These are phyloP conservation scores for Halictus quadricinctus DNA, from an alignment of 2,888 invertebrate species.

Conservation along the genomic window DNA sequence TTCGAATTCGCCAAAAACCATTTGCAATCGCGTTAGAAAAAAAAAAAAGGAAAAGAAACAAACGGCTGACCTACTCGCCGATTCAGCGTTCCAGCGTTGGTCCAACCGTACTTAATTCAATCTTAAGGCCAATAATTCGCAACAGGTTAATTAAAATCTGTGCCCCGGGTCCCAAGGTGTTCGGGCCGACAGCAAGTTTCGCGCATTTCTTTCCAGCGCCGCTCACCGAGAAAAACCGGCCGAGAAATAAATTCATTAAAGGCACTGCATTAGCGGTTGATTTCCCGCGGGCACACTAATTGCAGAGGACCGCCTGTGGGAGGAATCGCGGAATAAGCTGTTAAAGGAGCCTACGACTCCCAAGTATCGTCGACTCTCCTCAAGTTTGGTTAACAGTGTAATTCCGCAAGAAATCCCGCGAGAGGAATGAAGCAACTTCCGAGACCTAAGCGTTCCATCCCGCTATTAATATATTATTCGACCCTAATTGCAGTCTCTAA, in stretches of 20 bases:
- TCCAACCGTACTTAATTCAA: not conserved
- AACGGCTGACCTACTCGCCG: not conserved
- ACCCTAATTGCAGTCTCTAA: conserved; percentile 21
- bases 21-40: not conserved
- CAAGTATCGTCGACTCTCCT: conserved; percentile 29
- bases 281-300: conserved; percentile 52
- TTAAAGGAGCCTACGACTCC: conserved; percentile 21
- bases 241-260: conserved; percentile 41
- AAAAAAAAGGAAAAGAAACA: not conserved
- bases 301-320: conserved; percentile 14
- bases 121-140: conserved; percentile 7
- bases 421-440: conserved; percentile 15
- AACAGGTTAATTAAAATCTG: conserved; percentile 15
- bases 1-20: not conserved
- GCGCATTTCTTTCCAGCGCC: not conserved
- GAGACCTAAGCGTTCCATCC: conserved; percentile 32
- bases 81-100: not conserved
- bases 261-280: conserved; percentile 32
- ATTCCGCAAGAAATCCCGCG: conserved; percentile 22
- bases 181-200: not conserved
- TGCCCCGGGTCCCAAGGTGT: not conserved
- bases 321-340: conserved; percentile 29
- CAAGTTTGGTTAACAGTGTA: conserved; percentile 50
- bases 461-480: conserved; percentile 32
- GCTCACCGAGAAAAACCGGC: not conserved